Base-by-base conservation (phyloP, 1,140 invertebrate species). In the Muscidifurax raptorellus region DNA sequence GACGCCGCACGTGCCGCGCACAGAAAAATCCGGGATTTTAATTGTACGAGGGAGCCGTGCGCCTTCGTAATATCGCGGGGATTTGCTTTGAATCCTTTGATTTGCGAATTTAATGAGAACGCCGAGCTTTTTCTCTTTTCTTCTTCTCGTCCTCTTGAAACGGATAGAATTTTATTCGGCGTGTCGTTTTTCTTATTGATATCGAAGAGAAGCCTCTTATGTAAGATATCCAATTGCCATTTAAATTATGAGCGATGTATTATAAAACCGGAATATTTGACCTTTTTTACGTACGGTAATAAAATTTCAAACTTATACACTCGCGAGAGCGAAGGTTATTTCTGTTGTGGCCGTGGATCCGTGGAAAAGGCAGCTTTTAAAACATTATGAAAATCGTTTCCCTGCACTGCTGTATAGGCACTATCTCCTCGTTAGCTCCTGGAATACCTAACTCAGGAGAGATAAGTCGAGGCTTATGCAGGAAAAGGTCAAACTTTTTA, bases 11-110 rank as follows among this genome's bases (percentile, higher is more conserved):
- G 88, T 89, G 89, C 87, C 59, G 18, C 0, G 82, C 83, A 89
- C 88, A 88, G 86, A 84, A 89, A 88, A 90, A 89, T 89, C 87
- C 87, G 87, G 87, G 88, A 89, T 90, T 90, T 89, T 89, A 89
- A 89, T 89, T 89, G 52, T 59, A 59, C 44, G 18, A 18, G 52
- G n/a, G 52, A 59, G 22, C 3, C 6, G 52, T 15, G 44, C 44
- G 52, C 52, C 52, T 59, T 18, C 52, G 52, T n/a, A 59, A 59
- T 59, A 22, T 22, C 6, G 6, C 52, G 6, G n/a, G 52, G 52
- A 59, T 59, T 59, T 59, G 52, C 52, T 22, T 59, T 59, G 52
- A 59, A 59, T 59, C 52, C 52, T 59, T 59, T 59, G 52, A 59
- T 59, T 59, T 59, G 52, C 52, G 52, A n/a, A 59, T 59, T 47